Percentiles rank a stretch among this genome's conserved stretches.
These are phyloP conservation scores for Cephus spinipes DNA, from an alignment of 2,888 invertebrate species.

Conservation along the genomic window DNA sequence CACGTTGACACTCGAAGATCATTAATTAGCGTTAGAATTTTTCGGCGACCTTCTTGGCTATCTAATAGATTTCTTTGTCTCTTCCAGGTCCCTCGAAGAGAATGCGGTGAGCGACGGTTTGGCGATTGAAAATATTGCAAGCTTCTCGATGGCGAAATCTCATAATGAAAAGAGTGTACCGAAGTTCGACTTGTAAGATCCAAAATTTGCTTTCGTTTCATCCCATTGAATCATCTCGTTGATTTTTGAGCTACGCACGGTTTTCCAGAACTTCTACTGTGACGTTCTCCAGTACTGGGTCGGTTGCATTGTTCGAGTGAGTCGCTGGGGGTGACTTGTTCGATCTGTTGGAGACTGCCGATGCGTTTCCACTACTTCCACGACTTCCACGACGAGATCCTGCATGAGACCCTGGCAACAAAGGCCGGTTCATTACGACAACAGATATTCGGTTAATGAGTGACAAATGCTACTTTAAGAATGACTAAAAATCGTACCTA, in stretches of 20 bases:
- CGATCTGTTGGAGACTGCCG: constrained; percentile 79
- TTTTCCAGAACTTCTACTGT: constrained; percentile 81
- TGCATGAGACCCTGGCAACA: constrained; percentile 67
- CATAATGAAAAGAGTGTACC: not conserved
- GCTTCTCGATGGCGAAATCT: not conserved
- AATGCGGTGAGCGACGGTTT: not conserved
- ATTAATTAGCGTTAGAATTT: not conserved
- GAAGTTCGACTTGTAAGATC: not conserved
- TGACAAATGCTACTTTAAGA: not conserved
- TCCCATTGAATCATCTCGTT: not conserved
- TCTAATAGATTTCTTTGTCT: not conserved
- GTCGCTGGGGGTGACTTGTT: constrained; percentile 67
- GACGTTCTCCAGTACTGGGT: constrained; percentile 74
- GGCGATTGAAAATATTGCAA: not conserved
- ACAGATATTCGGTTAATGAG: not conserved
- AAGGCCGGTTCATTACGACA: not conserved
- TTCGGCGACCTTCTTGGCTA: not conserved
- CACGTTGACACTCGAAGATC: not conserved
- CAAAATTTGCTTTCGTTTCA: not conserved
- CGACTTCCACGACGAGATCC: constrained; percentile 79
- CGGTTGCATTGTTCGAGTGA: constrained; percentile 52
- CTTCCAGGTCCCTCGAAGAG: not conserved
- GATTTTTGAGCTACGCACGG: not conserved
- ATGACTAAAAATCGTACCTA: not conserved
- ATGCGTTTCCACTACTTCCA: constrained; percentile 80